A percentile compares a stretch with the other conserved stretches of the same genome.
phyloP scores from a whole-genome alignment of 1,140 invertebrate species.

The Dryas iulia region DNA sequence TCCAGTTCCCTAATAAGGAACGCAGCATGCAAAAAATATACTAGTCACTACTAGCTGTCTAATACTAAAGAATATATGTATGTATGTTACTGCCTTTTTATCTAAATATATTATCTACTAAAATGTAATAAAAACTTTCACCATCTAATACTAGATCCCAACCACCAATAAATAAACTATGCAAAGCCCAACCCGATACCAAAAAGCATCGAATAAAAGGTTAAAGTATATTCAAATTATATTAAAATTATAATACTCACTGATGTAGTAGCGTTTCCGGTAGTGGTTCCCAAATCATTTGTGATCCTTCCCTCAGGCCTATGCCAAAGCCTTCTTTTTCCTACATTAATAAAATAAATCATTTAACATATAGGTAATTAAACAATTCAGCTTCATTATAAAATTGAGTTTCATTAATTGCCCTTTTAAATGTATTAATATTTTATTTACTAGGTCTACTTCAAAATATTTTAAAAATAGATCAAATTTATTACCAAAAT shows the following conservation, averaged over 20 bases:
- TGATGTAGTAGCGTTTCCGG: slow-evolving; percentile 76
- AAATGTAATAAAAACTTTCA: neutral
- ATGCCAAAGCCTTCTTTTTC: slow-evolving; percentile 85
- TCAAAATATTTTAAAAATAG: too few relatives aligned
- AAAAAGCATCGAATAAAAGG: slow-evolving; percentile 5
- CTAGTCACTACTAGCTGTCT: slow-evolving; percentile 40
- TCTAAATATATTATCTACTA: neutral
- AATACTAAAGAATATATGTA: slow-evolving; percentile 1
- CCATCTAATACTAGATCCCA: slow-evolving; percentile 19
- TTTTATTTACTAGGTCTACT: too few relatives aligned
- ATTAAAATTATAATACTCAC: slow-evolving; percentile 72
- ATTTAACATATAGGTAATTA: too few relatives aligned
- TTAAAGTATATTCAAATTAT: neutral
- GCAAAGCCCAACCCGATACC: slow-evolving; percentile 13
- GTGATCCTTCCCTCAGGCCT: slow-evolving; percentile 84
- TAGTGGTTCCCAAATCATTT: slow-evolving; percentile 87
- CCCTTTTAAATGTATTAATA: too few relatives aligned
- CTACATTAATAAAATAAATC: slow-evolving; percentile 68
- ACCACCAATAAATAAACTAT: neutral
- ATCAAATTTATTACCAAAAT: too few relatives aligned
- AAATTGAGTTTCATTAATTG: too few relatives aligned
- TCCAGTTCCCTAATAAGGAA: slow-evolving; percentile 57
- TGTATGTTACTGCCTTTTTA: neutral
- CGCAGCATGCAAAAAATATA: slow-evolving; percentile 68
- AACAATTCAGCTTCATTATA: too few relatives aligned